A percentile compares a stretch with the other conserved stretches of the same genome.
Conservation (phyloP, 2,888 invertebrate genomes). For the Cephus sareptanus region DNA sequence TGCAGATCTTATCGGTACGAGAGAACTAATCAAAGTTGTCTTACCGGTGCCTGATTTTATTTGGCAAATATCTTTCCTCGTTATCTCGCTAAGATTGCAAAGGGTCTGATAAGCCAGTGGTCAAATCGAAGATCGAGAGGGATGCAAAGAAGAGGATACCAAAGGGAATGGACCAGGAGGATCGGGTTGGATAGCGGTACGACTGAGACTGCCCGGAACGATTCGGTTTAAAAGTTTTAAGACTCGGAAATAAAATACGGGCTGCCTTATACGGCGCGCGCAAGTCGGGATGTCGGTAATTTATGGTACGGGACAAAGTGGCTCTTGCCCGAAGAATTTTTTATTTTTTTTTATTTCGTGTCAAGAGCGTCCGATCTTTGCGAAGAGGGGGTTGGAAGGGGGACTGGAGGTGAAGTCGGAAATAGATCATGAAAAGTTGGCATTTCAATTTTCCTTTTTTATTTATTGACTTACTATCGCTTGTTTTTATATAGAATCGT, state of each 20-base stretch:
- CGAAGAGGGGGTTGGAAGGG: not conserved
- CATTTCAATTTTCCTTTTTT: not conserved
- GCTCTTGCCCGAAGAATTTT: slow-evolving; percentile 4
- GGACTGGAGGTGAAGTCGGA: not conserved
- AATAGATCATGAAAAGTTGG: not conserved
- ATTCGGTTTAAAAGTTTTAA: slow-evolving; percentile 33
- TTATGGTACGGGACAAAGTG: slow-evolving; percentile 42
- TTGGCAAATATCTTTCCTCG: not conserved
- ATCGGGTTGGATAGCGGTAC: not conserved
- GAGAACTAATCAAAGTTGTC: not conserved
- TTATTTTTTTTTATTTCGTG: not conserved
- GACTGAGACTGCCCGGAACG: slow-evolving; percentile 11
- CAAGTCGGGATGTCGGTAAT: slow-evolving; percentile 32
- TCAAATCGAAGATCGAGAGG: not conserved
- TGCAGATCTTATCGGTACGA: not conserved
- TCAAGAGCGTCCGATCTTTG: not conserved
- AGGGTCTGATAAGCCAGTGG: not conserved
- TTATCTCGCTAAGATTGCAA: not conserved
- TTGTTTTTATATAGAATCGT: not conserved
- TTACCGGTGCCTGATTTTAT: not conserved
- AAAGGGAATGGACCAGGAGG: not conserved
- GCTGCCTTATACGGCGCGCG: slow-evolving; percentile 35
- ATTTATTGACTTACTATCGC: not conserved
- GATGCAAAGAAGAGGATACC: not conserved
- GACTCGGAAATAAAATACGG: slow-evolving; percentile 40